A percentile compares a stretch with the other conserved stretches of the same genome.
These are phyloP conservation scores for Propithecus perrieri DNA, from an alignment of 2,797 vertebrate genomes.

Conservation along the genomic window DNA sequence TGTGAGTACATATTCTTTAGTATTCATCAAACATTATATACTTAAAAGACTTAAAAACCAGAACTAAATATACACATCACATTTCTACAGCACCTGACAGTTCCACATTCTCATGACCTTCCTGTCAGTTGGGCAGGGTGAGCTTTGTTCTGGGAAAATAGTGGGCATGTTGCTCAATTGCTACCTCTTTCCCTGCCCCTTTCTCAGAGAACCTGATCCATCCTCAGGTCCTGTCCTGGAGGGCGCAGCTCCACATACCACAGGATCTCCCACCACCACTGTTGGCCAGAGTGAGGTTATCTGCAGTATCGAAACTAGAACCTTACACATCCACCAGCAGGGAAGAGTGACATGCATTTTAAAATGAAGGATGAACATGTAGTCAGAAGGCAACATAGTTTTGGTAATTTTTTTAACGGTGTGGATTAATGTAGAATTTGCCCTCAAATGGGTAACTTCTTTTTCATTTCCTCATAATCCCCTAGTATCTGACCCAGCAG, in stretches of 20 bases:
- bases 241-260: not conserved
- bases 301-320: not conserved
- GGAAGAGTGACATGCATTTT: not conserved
- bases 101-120: not conserved
- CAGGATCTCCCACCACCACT: too few species aligned
- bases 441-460: not conserved
- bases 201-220: not conserved
- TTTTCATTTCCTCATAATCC: not conserved
- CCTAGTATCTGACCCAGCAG: not conserved
- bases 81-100: not conserved
- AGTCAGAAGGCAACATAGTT: not conserved
- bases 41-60: not conserved
- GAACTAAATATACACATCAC: not conserved
- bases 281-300: not conserved
- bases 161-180: rapidly evolving
- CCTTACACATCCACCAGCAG: not conserved
- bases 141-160: not conserved
- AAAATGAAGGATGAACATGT: not conserved
- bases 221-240: not conserved
- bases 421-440: not conserved
- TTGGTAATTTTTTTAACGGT: not conserved
- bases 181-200: not conserved
- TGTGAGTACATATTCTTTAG: not conserved
- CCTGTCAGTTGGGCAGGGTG: not conserved
- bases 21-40: not conserved